Percentiles rank a stretch among this genome's conserved stretches.
Evolutionary conservation across 2,797 vertebrate species (phyloP).

Genomic region (Valencia hispanica): DNA sequence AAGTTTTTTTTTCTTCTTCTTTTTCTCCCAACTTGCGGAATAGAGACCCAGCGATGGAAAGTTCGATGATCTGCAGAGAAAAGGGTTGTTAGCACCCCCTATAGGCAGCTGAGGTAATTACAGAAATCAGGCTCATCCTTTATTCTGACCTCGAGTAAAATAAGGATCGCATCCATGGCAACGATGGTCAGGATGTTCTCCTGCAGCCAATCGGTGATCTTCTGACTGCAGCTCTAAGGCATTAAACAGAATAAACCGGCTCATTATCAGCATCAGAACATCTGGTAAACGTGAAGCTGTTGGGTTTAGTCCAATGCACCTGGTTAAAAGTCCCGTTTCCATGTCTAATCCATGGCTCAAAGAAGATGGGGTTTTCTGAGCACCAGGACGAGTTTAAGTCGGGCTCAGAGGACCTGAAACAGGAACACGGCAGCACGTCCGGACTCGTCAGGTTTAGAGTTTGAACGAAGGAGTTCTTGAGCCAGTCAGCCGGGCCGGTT

Average conservation of each 20-base stretch:
- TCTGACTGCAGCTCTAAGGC: constrained; percentile 58
- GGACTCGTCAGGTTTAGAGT: constrained; percentile 13
- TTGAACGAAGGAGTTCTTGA: constrained; percentile 55
- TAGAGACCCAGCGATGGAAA: constrained; percentile 30
- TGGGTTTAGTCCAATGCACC: constrained; percentile 33
- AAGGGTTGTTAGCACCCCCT: neutral
- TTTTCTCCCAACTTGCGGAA: constrained; percentile 32
- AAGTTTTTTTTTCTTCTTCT: neutral
- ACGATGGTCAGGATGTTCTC: constrained; percentile 59
- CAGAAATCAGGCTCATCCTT: neutral
- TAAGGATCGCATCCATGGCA: constrained; percentile 54
- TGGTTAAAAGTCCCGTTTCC: constrained; percentile 28
- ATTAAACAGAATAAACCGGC: neutral
- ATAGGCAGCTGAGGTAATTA: neutral
- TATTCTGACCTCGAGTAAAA: constrained; percentile 64
- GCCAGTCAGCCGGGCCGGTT: constrained; percentile 56
- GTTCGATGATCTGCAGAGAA: constrained; percentile 56
- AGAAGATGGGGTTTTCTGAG: neutral
- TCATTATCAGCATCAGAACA: neutral
- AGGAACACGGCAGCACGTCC: constrained; percentile 68
- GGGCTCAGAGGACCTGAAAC: constrained; percentile 16
- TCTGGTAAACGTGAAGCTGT: neutral
- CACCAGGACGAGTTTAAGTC: constrained; percentile 37
- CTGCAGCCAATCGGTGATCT: constrained; percentile 60
- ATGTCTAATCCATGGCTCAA: neutral